Base-by-base conservation (phyloP, 2,797 vertebrate species). In the Xyrichtys novacula region DNA sequence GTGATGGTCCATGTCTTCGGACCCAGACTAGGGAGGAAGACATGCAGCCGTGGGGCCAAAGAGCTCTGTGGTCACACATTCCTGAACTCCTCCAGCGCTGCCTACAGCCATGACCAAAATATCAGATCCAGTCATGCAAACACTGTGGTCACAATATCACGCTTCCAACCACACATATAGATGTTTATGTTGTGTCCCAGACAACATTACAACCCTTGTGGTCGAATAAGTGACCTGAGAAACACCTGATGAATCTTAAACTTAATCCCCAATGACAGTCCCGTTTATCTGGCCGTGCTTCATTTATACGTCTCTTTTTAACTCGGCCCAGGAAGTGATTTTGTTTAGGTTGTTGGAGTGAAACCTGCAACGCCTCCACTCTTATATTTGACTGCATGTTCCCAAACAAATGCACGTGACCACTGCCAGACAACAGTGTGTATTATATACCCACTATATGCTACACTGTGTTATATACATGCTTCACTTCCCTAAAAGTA, bases 21-120 rank as follows among this genome's bases (percentile, higher is more conserved):
- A 77, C 75, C 90, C 88, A 90, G 90, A 89, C 84, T 58, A 81
- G 86, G 83, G 71, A 88, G 87, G 86, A 88, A 85, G 87, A 88
- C 85, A 20, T 73, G 76, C 76, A 84, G 82, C 65, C 70, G 29
- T 61, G 81, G 81, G 88, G 80, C 85, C 75, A 86, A 89, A 88
- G 60, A 66, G 86, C 85, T 76, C 75, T 93, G 93, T 81, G 92
- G 90, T 93, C 90, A 67, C 81, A 73, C 93, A 94, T 95, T 94
- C 93, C 90, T 89, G 46, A 80, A 88, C 89, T 93, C 93, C 93
- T 90, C 91, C 92, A 87, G 85, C 12, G 48, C 89, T 89, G 87
- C 91, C 92, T 88, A 92, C 92, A 85, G 81, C 62, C 70, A 22
- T 42, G 84, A 90, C 93, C 78, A 92, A 93, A 94, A 94, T 94